phyloP scores from a whole-genome alignment of 2,113 vertebrate genomes.

The Erythrocercus mccallii region DNA sequence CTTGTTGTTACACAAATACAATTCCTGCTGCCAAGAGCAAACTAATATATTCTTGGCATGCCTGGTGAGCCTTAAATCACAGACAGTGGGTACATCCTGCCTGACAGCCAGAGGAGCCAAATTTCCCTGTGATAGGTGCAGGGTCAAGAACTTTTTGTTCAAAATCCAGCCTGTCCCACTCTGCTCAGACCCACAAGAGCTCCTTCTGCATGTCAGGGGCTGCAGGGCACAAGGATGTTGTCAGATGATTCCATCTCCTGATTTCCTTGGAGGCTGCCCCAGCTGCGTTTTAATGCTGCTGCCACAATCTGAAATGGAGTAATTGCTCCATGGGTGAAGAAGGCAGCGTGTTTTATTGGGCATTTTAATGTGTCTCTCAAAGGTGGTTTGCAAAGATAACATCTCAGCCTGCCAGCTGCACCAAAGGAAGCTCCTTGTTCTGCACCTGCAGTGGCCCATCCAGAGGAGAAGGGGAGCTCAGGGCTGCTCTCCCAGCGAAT shows the following conservation, averaged over 20 bases:
- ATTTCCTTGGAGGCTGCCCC: constrained; percentile 31
- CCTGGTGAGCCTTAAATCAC: constrained; percentile 16
- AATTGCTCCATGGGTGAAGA: constrained; percentile 11
- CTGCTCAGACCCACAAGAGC: background rate
- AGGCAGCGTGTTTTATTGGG: background rate
- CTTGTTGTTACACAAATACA: constrained; percentile 47
- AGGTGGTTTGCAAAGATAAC: background rate
- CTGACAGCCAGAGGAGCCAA: background rate
- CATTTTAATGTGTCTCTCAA: background rate
- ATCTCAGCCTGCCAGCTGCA: background rate
- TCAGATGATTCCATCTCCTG: background rate
- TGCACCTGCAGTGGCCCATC: accelerated
- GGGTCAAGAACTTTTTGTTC: background rate
- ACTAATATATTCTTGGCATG: constrained; percentile 25
- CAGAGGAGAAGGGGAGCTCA: background rate
- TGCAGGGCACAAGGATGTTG: constrained; percentile 11
- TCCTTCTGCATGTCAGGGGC: background rate
- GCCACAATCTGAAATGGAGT: background rate
- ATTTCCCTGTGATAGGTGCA: background rate
- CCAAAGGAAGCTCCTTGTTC: background rate
- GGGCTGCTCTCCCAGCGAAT: background rate
- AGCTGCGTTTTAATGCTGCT: constrained; percentile 9
- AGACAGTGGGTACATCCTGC: background rate
- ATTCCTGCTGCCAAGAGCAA: constrained; percentile 13
- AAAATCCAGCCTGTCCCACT: background rate